These are phyloP conservation scores for Brienomyrus longianalis DNA, from an alignment of 2,113 vertebrate species.

Conservation along the genomic window DNA sequence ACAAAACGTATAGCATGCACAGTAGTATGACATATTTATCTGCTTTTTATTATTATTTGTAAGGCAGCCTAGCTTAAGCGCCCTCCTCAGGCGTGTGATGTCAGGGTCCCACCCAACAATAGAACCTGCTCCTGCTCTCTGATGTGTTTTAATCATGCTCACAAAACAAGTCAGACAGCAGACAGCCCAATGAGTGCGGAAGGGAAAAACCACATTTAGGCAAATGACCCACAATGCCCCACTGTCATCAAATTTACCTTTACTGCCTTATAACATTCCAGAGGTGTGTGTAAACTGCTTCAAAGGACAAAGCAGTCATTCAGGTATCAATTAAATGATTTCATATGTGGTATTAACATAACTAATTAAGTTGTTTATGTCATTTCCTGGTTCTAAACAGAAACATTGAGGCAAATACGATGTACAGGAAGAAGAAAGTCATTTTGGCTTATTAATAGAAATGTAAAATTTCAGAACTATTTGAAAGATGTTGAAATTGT, in stretches of 20 bases:
- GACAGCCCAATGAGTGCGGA: neutral
- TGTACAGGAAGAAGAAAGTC: neutral
- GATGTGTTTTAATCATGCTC: neutral
- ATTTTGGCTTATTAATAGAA: neutral
- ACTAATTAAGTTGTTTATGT: neutral
- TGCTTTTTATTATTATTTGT: neutral
- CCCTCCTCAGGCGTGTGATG: neutral
- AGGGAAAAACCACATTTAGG: neutral
- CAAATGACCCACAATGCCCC: neutral
- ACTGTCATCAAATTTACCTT: neutral
- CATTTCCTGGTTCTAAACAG: neutral
- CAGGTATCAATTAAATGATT: neutral
- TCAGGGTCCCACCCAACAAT: neutral
- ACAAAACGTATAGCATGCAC: neutral
- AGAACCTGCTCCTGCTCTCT: neutral
- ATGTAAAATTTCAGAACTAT: neutral
- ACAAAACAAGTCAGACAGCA: slow-evolving; percentile 4
- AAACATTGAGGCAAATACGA: neutral
- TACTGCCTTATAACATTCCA: neutral
- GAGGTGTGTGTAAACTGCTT: neutral
- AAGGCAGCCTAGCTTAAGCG: neutral
- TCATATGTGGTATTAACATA: neutral
- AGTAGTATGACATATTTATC: neutral
- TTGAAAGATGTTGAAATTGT: neutral
- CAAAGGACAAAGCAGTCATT: neutral